Percentiles rank a stretch among this genome's conserved stretches.
Conservation (phyloP, 1,140 invertebrate genomes). For the Bombus affinis region DNA sequence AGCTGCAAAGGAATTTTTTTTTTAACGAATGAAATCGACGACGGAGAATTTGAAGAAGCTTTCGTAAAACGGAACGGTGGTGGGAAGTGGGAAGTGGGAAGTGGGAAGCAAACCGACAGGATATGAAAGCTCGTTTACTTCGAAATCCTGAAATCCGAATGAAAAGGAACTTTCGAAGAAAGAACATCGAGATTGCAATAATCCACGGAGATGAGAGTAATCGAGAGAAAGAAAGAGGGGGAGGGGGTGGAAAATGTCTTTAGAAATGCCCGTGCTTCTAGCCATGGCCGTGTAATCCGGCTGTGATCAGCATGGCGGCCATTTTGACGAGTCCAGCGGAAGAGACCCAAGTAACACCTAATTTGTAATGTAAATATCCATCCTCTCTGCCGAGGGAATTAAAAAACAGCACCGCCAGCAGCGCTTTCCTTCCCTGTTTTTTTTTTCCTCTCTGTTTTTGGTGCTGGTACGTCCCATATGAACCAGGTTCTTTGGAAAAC, state of each 20-base stretch:
- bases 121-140: neutral
- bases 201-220: conserved; percentile 1
- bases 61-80: too few species aligned
- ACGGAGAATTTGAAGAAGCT: neutral
- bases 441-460: neutral
- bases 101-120: too few species aligned
- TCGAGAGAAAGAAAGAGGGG: neutral
- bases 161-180: neutral
- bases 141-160: neutral
- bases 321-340: neutral
- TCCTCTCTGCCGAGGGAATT: neutral
- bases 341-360: neutral
- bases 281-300: neutral
- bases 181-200: neutral
- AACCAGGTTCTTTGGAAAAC: neutral
- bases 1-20: neutral
- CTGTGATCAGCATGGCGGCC: conserved; percentile 2
- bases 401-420: conserved; percentile 4
- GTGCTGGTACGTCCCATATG: too few species aligned
- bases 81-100: too few species aligned
- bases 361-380: conserved; percentile 31
- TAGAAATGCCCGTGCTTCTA: neutral
- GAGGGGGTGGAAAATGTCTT: neutral
- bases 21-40: neutral
- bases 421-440: neutral